Percentiles rank a stretch among this genome's conserved stretches.
Conservation (phyloP, 2,113 vertebrate genomes). For the Merops nubicus region DNA sequence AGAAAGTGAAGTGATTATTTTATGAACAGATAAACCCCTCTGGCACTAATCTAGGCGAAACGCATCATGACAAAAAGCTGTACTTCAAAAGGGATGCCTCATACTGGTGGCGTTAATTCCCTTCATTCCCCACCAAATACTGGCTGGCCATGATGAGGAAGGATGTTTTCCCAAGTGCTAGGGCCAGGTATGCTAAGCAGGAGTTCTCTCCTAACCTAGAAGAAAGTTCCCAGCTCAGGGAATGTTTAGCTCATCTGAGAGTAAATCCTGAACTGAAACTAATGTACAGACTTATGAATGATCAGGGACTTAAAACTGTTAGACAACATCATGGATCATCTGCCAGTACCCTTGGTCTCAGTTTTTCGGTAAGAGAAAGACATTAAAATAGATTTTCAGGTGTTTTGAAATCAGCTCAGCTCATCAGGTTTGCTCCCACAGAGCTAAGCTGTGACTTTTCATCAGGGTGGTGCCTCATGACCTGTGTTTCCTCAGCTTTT, state of each 20-base stretch:
- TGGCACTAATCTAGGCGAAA: not conserved
- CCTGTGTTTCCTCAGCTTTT: not conserved
- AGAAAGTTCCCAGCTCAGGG: not conserved
- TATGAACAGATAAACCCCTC: not conserved
- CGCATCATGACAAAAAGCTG: not conserved
- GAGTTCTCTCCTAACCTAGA: not conserved
- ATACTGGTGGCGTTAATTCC: too few species aligned
- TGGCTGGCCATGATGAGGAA: not conserved
- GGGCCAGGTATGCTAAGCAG: not conserved
- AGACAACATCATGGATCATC: not conserved
- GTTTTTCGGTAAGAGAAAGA: not conserved
- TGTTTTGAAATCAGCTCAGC: conserved; percentile 2
- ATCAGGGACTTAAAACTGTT: not conserved
- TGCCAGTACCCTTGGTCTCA: not conserved
- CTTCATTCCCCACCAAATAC: not conserved
- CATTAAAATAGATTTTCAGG: not conserved
- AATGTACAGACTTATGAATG: not conserved
- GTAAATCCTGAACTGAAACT: not conserved
- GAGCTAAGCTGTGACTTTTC: not conserved
- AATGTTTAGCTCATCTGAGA: not conserved
- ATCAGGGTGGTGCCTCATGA: not conserved
- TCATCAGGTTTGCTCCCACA: not conserved
- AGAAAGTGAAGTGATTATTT: not conserved
- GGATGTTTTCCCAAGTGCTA: not conserved
- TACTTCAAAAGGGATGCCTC: not conserved